Evolutionary conservation across 2,888 invertebrate species (phyloP), one percentile per base, ranked within the genome.

Genomic region (Tiliacea citrago): DNA sequence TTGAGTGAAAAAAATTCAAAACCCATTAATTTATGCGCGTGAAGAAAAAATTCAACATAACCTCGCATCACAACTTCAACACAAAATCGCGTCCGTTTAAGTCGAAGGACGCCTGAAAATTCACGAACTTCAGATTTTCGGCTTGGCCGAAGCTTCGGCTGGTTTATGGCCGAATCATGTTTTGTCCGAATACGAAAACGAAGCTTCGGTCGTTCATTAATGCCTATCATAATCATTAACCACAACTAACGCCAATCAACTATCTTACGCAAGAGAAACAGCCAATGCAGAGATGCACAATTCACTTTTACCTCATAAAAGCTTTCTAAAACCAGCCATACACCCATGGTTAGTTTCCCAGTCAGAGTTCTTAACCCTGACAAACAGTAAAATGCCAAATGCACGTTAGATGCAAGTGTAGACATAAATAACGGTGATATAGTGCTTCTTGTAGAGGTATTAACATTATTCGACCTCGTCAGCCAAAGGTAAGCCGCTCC

Each of bases 401-500:
- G 72, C 70, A 79, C 77, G 73, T 72, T 62, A 78, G 68, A 80
- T 70, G 73, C 74, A 75, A 82, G 69, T 79, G 83, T 73, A 71
- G 68, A 77, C 73, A 62, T 83, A 78, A 81, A 86, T 84, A 84
- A 85, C 70, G 73, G 78, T 70, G 79, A 79, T 77, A 79, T 78
- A 75, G 65, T 58, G 83, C 74, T 77, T 80, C 78, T 82, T 74
- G 81, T 79, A 74, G 72, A 73, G 79, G 80, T 83, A 87, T 88
- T 88, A 89, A 88, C 88, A 88, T 89, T 87, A 90, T 81, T 87
- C 89, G 90, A 91, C 89, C 91, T 90, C 89, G 88, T 88, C 88
- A 87, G 89, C 81, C 81, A 90, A 89, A 89, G 88, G 88, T 88
- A 90, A 90, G 90, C 91, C 90, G 89, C 91, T 92, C 89, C 91